A percentile compares a stretch with the other conserved stretches of the same genome.
These are phyloP conservation scores for Pristionchus exspectatus DNA, from an alignment of 2,888 invertebrate species.

Conservation along the genomic window DNA sequence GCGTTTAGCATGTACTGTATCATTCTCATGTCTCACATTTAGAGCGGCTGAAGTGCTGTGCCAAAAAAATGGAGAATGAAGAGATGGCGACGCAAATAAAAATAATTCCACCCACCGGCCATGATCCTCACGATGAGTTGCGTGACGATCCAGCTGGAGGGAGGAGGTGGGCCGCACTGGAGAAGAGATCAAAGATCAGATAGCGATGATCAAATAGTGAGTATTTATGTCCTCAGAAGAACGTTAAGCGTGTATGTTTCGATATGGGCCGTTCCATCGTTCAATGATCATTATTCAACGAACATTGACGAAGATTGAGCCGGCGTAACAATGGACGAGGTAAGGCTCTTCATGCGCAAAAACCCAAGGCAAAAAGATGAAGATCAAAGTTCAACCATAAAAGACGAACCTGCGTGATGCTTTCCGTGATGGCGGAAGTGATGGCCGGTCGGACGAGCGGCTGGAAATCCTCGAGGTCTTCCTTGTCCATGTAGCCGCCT, in stretches of 20 bases:
- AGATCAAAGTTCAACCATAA: not conserved
- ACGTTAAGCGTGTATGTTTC: no score
- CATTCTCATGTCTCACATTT: no score
- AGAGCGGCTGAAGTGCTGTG: no score
- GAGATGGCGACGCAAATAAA: not conserved
- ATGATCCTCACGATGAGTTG: slow-evolving; percentile 89
- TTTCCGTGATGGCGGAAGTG: slow-evolving; percentile 60
- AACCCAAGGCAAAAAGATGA: not conserved
- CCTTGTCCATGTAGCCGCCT: slow-evolving; percentile 63
- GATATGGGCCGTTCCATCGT: no score
- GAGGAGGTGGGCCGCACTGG: slow-evolving; percentile 88
- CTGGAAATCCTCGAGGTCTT: slow-evolving; percentile 60
- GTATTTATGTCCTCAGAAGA: not conserved
- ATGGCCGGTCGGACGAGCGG: slow-evolving; percentile 27
- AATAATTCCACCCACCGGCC: slow-evolving; percentile 77
- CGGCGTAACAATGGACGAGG: no score
- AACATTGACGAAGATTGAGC: no score
- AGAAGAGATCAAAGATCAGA: slow-evolving; percentile 75
- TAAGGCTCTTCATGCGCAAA: no score
- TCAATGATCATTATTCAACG: no score
- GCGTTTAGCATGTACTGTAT: no score
- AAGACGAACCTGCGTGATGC: slow-evolving; percentile 61
- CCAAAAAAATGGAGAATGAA: no score
- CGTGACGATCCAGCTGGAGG: slow-evolving; percentile 89
- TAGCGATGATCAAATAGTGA: not conserved